A percentile compares a stretch with the other conserved stretches of the same genome.
phyloP scores from a whole-genome alignment of 2,888 invertebrate species.

The Taenaris catops region DNA sequence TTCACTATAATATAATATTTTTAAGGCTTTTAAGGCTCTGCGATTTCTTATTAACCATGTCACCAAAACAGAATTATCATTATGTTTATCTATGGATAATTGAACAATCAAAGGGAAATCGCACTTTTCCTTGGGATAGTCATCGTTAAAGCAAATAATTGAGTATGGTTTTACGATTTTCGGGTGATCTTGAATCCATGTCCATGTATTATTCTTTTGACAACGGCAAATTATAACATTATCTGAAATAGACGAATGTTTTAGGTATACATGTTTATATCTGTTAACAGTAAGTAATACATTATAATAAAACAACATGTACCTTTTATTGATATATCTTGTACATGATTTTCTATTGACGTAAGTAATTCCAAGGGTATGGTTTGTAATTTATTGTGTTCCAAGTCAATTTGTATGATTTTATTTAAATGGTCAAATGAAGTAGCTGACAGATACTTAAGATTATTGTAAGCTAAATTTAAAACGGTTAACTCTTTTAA shows the following conservation, averaged over 20 bases:
- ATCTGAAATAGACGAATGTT: conserved; percentile 73
- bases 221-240: conserved; percentile 94
- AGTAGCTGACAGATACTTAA: conserved; percentile 88
- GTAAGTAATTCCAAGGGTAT: conserved; percentile 88
- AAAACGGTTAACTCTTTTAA: conserved; percentile 89
- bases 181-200: conserved; percentile 94
- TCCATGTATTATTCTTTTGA: conserved; percentile 94
- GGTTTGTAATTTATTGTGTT: conserved; percentile 89
- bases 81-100: conserved; percentile 91
- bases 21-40: conserved; percentile 89
- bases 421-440: conserved; percentile 89
- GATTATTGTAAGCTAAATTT: conserved; percentile 89
- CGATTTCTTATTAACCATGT: conserved; percentile 95
- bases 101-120: conserved; percentile 88
- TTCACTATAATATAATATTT: conserved; percentile 87
- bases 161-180: conserved; percentile 58
- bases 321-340: conserved; percentile 91
- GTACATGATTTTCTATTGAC: conserved; percentile 90
- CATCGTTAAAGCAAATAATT: conserved; percentile 55
- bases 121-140: conserved; percentile 67
- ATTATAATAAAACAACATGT: conserved; percentile 20
- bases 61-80: conserved; percentile 90
- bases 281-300: neutral
- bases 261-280: neutral
- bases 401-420: conserved; percentile 87